Percentiles rank a stretch among this genome's conserved stretches.
These are phyloP conservation scores for Palloptera scutellata DNA, from an alignment of 2,888 invertebrate species.

Conservation along the genomic window DNA sequence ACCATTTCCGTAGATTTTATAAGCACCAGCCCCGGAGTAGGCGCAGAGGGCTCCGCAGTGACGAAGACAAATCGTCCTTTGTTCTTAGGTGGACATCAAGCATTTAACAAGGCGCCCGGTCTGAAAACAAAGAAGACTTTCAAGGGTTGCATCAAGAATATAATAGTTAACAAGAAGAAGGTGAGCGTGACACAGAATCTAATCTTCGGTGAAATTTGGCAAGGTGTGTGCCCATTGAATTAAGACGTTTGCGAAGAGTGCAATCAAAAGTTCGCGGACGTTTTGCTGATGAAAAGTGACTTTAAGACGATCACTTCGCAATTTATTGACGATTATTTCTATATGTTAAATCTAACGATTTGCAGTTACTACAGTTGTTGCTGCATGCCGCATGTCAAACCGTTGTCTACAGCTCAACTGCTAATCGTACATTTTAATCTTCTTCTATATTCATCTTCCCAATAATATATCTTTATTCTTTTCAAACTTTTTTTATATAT, in stretches of 20 bases:
- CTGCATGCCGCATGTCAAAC: too few relatives aligned
- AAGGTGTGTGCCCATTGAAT: slow-evolving; percentile 82
- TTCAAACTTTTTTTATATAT: slow-evolving; percentile 23
- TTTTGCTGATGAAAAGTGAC: too few relatives aligned
- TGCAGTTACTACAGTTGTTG: too few relatives aligned
- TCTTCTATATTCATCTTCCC: too few relatives aligned
- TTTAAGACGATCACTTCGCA: too few relatives aligned
- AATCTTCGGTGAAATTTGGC: slow-evolving; percentile 76
- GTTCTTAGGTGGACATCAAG: slow-evolving; percentile 89
- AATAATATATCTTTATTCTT: slow-evolving; percentile 28
- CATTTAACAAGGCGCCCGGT: slow-evolving; percentile 68
- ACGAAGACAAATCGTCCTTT: slow-evolving; percentile 86
- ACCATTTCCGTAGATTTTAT: slow-evolving; percentile 86
- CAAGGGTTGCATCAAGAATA: slow-evolving; percentile 81
- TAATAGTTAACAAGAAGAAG: slow-evolving; percentile 69
- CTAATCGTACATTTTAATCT: too few relatives aligned
- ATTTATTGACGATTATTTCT: too few relatives aligned
- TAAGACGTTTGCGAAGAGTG: background rate
- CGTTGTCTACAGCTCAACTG: too few relatives aligned
- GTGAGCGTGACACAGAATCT: slow-evolving; percentile 68
- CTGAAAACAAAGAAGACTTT: slow-evolving; percentile 76
- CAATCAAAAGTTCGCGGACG: too few relatives aligned
- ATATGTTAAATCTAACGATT: too few relatives aligned
- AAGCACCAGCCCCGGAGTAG: slow-evolving; percentile 77
- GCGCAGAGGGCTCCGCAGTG: slow-evolving; percentile 70